Evolutionary conservation across 1,140 invertebrate genomes (phyloP).

Genomic region (Pseudomyrmex sp.): DNA sequence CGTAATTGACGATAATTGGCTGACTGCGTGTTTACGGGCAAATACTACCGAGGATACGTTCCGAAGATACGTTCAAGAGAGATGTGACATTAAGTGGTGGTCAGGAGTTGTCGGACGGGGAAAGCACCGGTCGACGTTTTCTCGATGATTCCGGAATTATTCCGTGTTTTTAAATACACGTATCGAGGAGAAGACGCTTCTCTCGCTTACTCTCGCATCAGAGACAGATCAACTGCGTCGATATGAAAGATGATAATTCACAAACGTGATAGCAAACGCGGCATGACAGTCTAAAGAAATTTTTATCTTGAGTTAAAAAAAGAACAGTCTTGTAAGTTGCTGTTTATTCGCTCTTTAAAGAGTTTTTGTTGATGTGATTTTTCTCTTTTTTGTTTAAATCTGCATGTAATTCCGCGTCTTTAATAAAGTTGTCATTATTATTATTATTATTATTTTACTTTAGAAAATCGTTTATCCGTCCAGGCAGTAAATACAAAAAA

Average conservation of each 20-base stretch:
- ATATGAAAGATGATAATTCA: not conserved
- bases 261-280: constrained; percentile 13
- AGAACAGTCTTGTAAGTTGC: too few relatives aligned
- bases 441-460: too few relatives aligned
- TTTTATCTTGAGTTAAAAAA: too few relatives aligned
- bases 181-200: not conserved
- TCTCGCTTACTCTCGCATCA: not conserved
- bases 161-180: not conserved
- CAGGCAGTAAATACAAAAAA: too few relatives aligned
- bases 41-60: constrained; percentile 33
- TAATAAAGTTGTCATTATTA: too few relatives aligned
- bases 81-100: constrained; percentile 18
- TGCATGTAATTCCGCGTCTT: too few relatives aligned
- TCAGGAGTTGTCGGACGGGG: not conserved
- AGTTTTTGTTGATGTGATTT: too few relatives aligned
- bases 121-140: not conserved
- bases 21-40: constrained; percentile 43
- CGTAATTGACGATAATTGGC: constrained; percentile 65
- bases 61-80: constrained; percentile 8
- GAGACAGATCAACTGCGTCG: not conserved
- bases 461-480: too few relatives aligned
- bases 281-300: constrained; percentile 6
- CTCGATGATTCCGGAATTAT: not conserved
- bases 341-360: too few relatives aligned
- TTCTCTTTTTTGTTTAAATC: too few relatives aligned